Evolutionary conservation across 2,888 invertebrate species (phyloP), one percentile per base, ranked within the genome.

Genomic region (Drosophila imparisetae): DNA sequence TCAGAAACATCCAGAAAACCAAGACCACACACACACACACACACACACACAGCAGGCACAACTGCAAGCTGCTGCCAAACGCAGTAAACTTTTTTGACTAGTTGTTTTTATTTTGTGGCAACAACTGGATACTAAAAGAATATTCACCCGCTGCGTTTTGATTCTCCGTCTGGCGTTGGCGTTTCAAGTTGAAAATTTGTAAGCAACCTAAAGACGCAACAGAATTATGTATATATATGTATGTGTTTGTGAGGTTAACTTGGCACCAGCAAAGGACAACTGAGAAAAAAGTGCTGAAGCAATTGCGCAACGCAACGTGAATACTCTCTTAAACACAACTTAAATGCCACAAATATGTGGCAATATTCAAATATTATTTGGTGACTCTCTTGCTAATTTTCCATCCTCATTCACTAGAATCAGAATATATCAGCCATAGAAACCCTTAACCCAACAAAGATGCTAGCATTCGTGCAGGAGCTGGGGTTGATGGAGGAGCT

Each of bases 151-250:
- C 77, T 84, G 85, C 60, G 81, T 52, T 83, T 50, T 48, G 50
- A 48, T 40, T 71, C 65, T 78, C 64, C 45, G 71, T 84, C 88
- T 89, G 88, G 54, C 59, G 73, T 29, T 86, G 88, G 75, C 86
- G 66, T 83, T 89, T 81, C 75, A 82, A 86, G 81, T 89, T 83
- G 78, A 89, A 81, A 82, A 88, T 89, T 87, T 86, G 75, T 86
- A 85, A 87, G 80, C 90, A 85, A 88, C 64, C 68, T 68, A 66
- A 80, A 77, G 75, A 68, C 66, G 73, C 57, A 72, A 60, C 73
- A 24, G 71, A 77, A 73, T 86, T 72, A 74, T 73, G 67, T 60
- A 52, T 36, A 48, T 24, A 45, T 49, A 48, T 32, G 45, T 30
- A 11, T 55, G 38, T 58, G 50, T 58, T 34, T 65, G 66, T 40